Evolutionary conservation across 2,888 invertebrate species (phyloP).

Genomic region (Cremastobaeus sp.): DNA sequence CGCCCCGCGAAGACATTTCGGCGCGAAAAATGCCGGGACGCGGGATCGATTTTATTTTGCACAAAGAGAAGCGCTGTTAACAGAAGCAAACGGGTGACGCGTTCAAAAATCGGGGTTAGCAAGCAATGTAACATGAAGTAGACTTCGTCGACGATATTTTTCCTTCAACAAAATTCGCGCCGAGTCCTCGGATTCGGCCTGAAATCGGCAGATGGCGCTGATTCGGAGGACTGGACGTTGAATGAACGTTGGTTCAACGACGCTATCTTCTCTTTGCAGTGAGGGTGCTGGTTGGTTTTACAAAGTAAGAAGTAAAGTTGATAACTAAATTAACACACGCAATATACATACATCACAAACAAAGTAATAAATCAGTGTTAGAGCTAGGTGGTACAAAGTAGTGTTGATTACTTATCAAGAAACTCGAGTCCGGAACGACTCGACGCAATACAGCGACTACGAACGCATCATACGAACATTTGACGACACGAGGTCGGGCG

Average conservation of each 20-base stretch:
- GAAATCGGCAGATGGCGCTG: no score
- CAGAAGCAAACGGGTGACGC: no score
- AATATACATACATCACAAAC: constrained; percentile 53
- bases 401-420: constrained; percentile 50
- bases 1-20: no score
- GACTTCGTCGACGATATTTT: no score
- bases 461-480: neutral
- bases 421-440: no score
- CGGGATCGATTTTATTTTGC: constrained; percentile 58
- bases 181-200: no score
- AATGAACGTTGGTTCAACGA: no score
- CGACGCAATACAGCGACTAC: constrained; percentile 4
- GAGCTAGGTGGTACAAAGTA: constrained; percentile 61
- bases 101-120: no score
- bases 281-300: constrained; percentile 30
- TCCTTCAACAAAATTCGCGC: no score
- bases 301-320: constrained; percentile 40
- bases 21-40: constrained; percentile 34
- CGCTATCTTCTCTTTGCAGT: no score
- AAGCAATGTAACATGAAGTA: no score
- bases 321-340: constrained; percentile 48
- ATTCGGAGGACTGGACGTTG: no score
- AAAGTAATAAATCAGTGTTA: constrained; percentile 60
- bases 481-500: constrained; percentile 9
- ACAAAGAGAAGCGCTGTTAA: constrained; percentile 6